Percentiles rank a stretch among this genome's conserved stretches.
phyloP scores from a whole-genome alignment of 2,888 invertebrate genomes.

The Tineola bisselliella region DNA sequence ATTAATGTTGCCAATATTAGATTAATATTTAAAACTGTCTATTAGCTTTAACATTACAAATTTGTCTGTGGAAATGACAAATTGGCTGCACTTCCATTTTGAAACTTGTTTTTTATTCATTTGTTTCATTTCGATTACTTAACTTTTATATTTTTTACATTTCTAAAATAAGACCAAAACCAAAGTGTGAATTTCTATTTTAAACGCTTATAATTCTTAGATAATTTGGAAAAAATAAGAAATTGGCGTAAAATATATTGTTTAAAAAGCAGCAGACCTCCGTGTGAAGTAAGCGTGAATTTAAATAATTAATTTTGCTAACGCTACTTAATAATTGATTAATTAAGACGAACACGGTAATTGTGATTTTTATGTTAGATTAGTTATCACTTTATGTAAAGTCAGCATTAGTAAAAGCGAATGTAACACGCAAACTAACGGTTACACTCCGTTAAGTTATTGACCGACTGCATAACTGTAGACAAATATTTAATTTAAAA shows the following conservation, averaged over 20 bases:
- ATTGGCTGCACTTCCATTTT: background rate
- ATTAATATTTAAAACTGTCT: background rate
- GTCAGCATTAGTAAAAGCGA: background rate
- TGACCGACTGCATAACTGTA: constrained; percentile 37
- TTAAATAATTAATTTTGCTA: too few species aligned
- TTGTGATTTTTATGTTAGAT: background rate
- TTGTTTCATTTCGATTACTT: background rate
- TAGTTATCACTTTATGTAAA: background rate
- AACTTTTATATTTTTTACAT: background rate
- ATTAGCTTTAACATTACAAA: background rate
- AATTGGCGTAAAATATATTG: too few species aligned
- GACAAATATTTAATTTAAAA: constrained; percentile 54
- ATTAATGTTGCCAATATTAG: too few species aligned
- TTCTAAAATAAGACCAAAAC: background rate
- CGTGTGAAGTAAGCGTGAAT: too few species aligned
- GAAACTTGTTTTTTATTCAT: background rate
- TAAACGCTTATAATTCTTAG: too few species aligned
- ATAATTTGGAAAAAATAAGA: too few species aligned
- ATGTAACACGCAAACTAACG: background rate
- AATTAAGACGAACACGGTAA: background rate
- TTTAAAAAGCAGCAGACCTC: too few species aligned
- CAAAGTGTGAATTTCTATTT: too few species aligned
- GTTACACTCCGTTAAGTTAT: constrained; percentile 1
- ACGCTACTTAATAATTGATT: background rate
- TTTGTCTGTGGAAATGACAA: background rate